Evolutionary conservation across 2,113 vertebrate genomes (phyloP).

Genomic region (Phasianus colchicus): DNA sequence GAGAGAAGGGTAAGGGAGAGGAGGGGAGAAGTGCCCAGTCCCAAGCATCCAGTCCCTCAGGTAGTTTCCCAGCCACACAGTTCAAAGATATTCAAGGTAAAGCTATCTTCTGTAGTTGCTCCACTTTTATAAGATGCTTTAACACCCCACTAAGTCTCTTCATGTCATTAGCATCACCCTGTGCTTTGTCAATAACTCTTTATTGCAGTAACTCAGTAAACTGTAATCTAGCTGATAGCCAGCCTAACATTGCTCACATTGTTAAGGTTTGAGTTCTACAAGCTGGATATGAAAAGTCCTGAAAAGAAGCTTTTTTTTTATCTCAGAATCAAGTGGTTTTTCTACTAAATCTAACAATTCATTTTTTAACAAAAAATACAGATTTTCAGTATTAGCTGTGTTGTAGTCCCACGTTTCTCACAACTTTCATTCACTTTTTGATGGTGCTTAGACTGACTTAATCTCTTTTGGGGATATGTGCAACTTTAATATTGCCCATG

Average conservation of each 20-base stretch:
- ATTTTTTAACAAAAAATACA: neutral
- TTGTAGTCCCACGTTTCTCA: neutral
- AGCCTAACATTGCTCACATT: neutral
- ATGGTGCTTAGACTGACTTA: neutral
- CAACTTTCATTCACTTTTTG: neutral
- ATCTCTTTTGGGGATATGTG: neutral
- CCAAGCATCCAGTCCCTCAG: neutral
- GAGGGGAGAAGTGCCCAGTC: neutral
- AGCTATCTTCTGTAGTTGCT: neutral
- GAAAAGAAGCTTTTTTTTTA: neutral
- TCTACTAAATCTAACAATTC: neutral
- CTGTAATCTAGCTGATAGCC: neutral
- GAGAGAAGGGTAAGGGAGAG: neutral
- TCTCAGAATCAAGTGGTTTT: neutral
- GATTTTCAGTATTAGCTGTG: neutral
- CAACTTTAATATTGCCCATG: neutral
- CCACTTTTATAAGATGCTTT: neutral
- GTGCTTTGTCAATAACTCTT: neutral
- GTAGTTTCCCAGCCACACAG: neutral
- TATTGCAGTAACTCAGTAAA: neutral
- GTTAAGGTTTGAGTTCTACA: neutral
- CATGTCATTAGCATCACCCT: neutral
- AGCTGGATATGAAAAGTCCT: neutral
- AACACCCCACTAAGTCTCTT: neutral
- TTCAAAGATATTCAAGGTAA: neutral